Percentiles rank a stretch among this genome's conserved stretches.
These are phyloP conservation scores for Isoperla grammatica DNA, from an alignment of 2,888 invertebrate species.

Conservation along the genomic window DNA sequence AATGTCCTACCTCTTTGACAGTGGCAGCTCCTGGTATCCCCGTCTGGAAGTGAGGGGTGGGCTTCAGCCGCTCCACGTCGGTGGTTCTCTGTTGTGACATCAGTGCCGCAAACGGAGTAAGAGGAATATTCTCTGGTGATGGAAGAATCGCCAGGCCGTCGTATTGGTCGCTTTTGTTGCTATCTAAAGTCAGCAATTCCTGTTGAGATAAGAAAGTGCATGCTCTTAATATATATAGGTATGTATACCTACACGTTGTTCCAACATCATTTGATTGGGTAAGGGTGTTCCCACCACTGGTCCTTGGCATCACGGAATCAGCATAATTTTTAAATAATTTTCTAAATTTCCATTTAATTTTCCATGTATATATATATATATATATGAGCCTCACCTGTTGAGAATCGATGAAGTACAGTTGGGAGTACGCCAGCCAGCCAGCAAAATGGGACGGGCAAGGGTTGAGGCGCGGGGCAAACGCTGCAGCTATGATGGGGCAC, in stretches of 20 bases:
- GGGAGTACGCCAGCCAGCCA: slow-evolving; percentile 57
- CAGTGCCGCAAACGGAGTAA: slow-evolving; percentile 47
- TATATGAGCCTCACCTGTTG: slow-evolving; percentile 47
- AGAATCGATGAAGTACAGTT: slow-evolving; percentile 55
- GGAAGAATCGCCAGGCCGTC: slow-evolving; percentile 35
- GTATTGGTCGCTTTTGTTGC: slow-evolving; percentile 41
- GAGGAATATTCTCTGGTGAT: slow-evolving; percentile 41
- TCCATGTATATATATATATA: too few species aligned
- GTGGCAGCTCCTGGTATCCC: slow-evolving; percentile 43
- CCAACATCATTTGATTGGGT: too few species aligned
- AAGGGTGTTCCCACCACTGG: too few species aligned
- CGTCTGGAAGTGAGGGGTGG: slow-evolving; percentile 41
- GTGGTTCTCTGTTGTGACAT: slow-evolving; percentile 42
- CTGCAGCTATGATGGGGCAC: slow-evolving; percentile 42
- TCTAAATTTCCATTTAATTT: too few species aligned
- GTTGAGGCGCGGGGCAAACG: slow-evolving; percentile 52
- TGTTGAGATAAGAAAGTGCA: slow-evolving; percentile 35
- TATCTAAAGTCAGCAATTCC: slow-evolving; percentile 48
- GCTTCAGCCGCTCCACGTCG: slow-evolving; percentile 34
- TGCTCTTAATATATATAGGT: too few species aligned
- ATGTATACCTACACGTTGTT: too few species aligned
- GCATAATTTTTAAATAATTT: too few species aligned
- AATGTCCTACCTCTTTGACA: slow-evolving; percentile 45
- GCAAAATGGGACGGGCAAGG: slow-evolving; percentile 41
- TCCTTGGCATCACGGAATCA: too few species aligned